phyloP scores from a whole-genome alignment of 1,140 invertebrate genomes.

The Brachionus plicatilis region DNA sequence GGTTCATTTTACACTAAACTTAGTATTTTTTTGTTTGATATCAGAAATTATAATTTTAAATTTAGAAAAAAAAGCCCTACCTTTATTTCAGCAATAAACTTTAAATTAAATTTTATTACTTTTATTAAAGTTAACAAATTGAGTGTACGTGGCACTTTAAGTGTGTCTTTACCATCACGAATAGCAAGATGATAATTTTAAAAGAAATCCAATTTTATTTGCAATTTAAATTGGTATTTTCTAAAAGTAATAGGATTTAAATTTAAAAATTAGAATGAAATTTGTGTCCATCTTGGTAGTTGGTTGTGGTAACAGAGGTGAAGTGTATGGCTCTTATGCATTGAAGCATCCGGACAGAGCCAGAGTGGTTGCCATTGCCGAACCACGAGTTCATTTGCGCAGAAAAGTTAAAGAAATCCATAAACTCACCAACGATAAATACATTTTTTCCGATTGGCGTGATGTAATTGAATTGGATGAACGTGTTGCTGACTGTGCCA shows the following conservation, averaged over 20 bases:
- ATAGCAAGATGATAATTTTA: background rate
- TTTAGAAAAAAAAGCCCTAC: background rate
- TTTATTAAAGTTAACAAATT: background rate
- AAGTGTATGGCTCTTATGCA: slow-evolving; percentile 54
- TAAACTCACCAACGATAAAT: slow-evolving; percentile 41
- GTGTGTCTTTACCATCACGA: background rate
- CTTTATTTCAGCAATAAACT: background rate
- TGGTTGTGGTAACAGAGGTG: slow-evolving; percentile 47
- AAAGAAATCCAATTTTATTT: background rate
- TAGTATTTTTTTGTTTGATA: background rate
- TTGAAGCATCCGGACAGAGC: slow-evolving; percentile 45
- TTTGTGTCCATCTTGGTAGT: slow-evolving; percentile 46
- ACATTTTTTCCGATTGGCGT: slow-evolving; percentile 46
- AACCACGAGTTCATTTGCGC: slow-evolving; percentile 47
- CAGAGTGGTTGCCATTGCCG: slow-evolving; percentile 51
- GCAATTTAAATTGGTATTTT: background rate
- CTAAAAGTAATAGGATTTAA: background rate
- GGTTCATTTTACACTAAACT: background rate
- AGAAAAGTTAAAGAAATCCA: slow-evolving; percentile 45
- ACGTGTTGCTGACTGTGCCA: slow-evolving; percentile 55
- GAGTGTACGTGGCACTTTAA: background rate
- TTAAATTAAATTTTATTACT: background rate
- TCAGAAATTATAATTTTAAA: background rate
- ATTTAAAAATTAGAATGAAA: background rate
- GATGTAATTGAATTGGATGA: slow-evolving; percentile 40